Conservation (phyloP, 2,888 invertebrate genomes). For the Eristalinus aeneus region DNA sequence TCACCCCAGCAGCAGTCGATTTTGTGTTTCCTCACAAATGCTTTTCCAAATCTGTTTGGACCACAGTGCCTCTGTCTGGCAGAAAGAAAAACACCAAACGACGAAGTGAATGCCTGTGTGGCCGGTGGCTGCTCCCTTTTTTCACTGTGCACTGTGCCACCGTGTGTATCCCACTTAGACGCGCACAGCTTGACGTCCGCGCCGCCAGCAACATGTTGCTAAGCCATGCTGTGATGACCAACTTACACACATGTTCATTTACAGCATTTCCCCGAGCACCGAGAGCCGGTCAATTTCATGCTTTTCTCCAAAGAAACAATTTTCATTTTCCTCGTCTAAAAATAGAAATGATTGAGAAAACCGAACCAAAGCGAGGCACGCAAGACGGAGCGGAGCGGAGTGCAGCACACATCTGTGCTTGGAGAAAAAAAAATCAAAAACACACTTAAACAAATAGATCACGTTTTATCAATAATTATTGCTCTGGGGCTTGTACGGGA, state of each 20-base stretch:
- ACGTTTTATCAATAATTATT: constrained; percentile 68
- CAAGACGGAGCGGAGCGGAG: too few relatives aligned
- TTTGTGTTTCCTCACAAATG: constrained; percentile 29
- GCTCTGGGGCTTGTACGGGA: constrained; percentile 24
- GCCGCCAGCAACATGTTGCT: constrained; percentile 57
- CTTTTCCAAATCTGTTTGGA: constrained; percentile 33
- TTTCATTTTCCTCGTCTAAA: constrained; percentile 43
- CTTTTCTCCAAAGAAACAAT: constrained; percentile 23
- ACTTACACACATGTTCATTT: constrained; percentile 42
- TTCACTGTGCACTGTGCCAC: background rate
- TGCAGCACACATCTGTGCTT: constrained; percentile 54
- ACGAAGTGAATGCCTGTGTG: background rate
- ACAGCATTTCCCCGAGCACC: background rate
- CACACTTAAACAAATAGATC: constrained; percentile 70
- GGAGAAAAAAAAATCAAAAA: constrained; percentile 22
- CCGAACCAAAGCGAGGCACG: background rate
- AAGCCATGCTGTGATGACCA: constrained; percentile 67
- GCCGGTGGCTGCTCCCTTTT: constrained; percentile 26
- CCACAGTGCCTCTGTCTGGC: background rate
- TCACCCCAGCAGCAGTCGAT: background rate
- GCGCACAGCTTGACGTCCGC: constrained; percentile 62
- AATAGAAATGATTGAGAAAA: constrained; percentile 64
- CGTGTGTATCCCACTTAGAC: constrained; percentile 38
- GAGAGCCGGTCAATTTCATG: background rate
- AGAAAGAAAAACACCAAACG: constrained; percentile 11